Base-by-base conservation (phyloP, 2,888 invertebrate species). In the Cheilosia soror region DNA sequence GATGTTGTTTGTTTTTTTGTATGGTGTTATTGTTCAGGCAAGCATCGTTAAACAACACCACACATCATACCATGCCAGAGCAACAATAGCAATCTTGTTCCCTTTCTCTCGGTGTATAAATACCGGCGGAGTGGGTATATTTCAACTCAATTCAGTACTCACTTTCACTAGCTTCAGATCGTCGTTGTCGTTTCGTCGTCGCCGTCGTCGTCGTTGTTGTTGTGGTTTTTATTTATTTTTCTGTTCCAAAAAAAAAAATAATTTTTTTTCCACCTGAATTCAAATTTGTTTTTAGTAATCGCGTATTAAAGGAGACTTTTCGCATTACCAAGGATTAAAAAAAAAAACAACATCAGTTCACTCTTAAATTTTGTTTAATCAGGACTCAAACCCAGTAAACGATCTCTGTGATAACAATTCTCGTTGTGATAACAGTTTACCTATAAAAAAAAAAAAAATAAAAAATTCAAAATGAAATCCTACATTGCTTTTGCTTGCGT, bases 151-250 rank as follows among this genome's bases (percentile, higher is more conserved):
- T 90, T 90, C 88, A 88, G 88, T 88, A 87, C 87, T 82, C 79
- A 90, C 91, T 91, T 91, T 91, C 91, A 91, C 89, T 89, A 82
- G 44, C 78, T 80, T 65, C 77, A 73, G 80, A 76, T 85, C 69
- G 82, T 76, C 71, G 60, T 44, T 62, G 49, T 66, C 55, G 73
- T 53, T 44, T 15, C 33, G 53, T 69, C 63, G 69, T 77, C 62
- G 58, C 60, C 77, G 63, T 72, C 40, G 57, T 62, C 53, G 66
- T 78, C 49, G 65, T 66, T 66, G 42, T 66, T 66, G 42, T 65
- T 72, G 79, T 83, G 78, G 72, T 79, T 83, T 78, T 83, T 78
- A 53, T 73, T 57, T 53, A 33, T 78, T 72, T 31, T 55, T 73
- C 55, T 47, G 3, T 31, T 42, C 42, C 15, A 57, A 51, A 27